Base-by-base conservation (phyloP, 2,888 invertebrate genomes). In the Tetheella fluctuosa region DNA sequence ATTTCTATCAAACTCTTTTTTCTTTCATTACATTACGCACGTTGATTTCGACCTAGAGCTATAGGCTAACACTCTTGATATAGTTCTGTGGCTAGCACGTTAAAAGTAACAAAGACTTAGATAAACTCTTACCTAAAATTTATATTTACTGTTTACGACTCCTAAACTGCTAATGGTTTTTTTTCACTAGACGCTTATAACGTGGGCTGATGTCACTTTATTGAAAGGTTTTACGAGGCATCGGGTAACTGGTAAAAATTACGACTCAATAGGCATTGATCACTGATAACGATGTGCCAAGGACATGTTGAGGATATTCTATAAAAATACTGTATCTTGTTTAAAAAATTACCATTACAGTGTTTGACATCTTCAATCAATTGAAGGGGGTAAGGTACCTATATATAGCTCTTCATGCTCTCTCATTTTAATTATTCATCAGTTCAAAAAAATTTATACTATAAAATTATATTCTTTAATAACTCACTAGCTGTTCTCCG, bases 241-340 rank as follows among this genome's bases (percentile, higher is more conserved):
- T 70, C 73, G 74, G 74, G 74, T 75, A 70, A 76, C 74, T 77
- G 76, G 73, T 76, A 71, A 73, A 77, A 71, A 76, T 78, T 78
- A 81, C 75, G 77, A 76, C 75, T 67, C 64, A 59, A 70, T 64
- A 68, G 73, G 77, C 81, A 83, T 84, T 84, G 84, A 85, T 88
- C 81, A 77, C 77, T 77, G 52, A 63, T 70, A 64, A 73, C 67
- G 61, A 68, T 65, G 74, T 72, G 72, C 71, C 77, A 75, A 69
- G 74, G 76, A 69, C 74, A 17, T 3, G 10, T 7, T 15, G 20
- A 17, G 5, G 17, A n/a, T 42, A 17, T n/a, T 20, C 7, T n/a
- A n/a, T n/a, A 17, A 17, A 0, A 7, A 17, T 2, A 42, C 6
- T 42, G 20, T n/a, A 48, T 20, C 1, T 10, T 20, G 8, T 20